Percentiles rank a stretch among this genome's conserved stretches.
Evolutionary conservation across 1,140 invertebrate genomes (phyloP).

Genomic region (Polypedilum pembai): DNA sequence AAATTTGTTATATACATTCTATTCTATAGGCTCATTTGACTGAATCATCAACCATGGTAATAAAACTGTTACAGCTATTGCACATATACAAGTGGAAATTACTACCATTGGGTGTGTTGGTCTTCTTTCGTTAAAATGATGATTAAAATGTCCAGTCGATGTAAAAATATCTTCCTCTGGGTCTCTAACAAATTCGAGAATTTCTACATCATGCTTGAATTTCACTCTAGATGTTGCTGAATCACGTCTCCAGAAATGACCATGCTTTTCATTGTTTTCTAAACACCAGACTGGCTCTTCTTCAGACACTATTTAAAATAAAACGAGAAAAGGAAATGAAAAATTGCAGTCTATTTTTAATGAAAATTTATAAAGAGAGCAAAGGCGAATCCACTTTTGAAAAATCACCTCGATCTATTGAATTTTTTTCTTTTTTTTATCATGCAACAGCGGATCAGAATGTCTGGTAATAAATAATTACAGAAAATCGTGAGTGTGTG

Average conservation of each 20-base stretch:
- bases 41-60: slow-evolving; percentile 43
- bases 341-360: not conserved
- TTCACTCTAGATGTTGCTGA: slow-evolving; percentile 42
- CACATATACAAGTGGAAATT: slow-evolving; percentile 44
- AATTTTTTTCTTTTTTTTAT: not conserved
- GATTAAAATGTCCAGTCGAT: slow-evolving; percentile 35
- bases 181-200: slow-evolving; percentile 45
- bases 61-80: slow-evolving; percentile 45
- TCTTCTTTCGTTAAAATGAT: slow-evolving; percentile 34
- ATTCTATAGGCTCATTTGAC: not conserved
- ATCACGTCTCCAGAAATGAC: slow-evolving; percentile 45
- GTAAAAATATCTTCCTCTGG: slow-evolving; percentile 36
- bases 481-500: not conserved
- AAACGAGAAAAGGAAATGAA: slow-evolving; percentile 7
- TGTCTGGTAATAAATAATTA: not conserved
- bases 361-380: too few relatives aligned
- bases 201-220: slow-evolving; percentile 48
- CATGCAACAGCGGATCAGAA: not conserved
- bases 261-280: slow-evolving; percentile 43
- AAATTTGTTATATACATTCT: not conserved
- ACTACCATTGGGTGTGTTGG: slow-evolving; percentile 37
- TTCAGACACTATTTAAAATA: slow-evolving; percentile 33
- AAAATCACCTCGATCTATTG: too few relatives aligned
- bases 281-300: slow-evolving; percentile 47
- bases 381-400: too few relatives aligned